Conservation (phyloP, 2,888 invertebrate species). For the Lasioglossum pauxillum region DNA sequence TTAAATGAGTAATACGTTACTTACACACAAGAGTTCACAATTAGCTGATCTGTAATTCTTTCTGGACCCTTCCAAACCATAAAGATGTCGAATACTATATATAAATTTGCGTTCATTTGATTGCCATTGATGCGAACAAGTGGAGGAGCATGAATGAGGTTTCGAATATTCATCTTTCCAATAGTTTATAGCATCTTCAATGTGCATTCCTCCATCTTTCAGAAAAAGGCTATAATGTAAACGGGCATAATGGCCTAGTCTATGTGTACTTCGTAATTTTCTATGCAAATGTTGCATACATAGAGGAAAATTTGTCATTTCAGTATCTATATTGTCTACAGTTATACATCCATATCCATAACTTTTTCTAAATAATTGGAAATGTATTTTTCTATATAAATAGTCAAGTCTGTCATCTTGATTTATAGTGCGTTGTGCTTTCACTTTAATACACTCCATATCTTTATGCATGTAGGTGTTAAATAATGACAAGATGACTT, state of each 20-base stretch:
- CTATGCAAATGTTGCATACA: slow-evolving; percentile 89
- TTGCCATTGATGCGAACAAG: slow-evolving; percentile 88
- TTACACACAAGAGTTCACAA: slow-evolving; percentile 87
- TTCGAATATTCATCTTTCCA: slow-evolving; percentile 89
- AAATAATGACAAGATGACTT: slow-evolving; percentile 85
- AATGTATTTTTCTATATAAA: slow-evolving; percentile 71
- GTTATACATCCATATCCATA: slow-evolving; percentile 69
- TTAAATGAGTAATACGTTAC: slow-evolving; percentile 55
- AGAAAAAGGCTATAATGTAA: slow-evolving; percentile 90
- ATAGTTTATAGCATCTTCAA: slow-evolving; percentile 88
- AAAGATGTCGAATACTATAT: slow-evolving; percentile 90
- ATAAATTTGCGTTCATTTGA: slow-evolving; percentile 87
- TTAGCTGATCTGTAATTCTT: slow-evolving; percentile 87
- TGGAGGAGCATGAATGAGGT: slow-evolving; percentile 83
- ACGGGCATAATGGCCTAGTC: slow-evolving; percentile 88
- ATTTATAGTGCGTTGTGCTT: slow-evolving; percentile 54
- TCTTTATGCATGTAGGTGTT: slow-evolving; percentile 82
- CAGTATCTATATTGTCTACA: slow-evolving; percentile 83
- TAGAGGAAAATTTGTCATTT: slow-evolving; percentile 86
- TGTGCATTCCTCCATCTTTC: slow-evolving; percentile 89
- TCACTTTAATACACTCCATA: slow-evolving; percentile 52
- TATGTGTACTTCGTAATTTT: slow-evolving; percentile 86
- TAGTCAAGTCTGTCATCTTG: slow-evolving; percentile 76
- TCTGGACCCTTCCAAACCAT: slow-evolving; percentile 89
- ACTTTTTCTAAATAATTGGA: slow-evolving; percentile 57